Base-by-base conservation (phyloP, 2,888 invertebrate species). In the Neocrepidodera transversa region DNA sequence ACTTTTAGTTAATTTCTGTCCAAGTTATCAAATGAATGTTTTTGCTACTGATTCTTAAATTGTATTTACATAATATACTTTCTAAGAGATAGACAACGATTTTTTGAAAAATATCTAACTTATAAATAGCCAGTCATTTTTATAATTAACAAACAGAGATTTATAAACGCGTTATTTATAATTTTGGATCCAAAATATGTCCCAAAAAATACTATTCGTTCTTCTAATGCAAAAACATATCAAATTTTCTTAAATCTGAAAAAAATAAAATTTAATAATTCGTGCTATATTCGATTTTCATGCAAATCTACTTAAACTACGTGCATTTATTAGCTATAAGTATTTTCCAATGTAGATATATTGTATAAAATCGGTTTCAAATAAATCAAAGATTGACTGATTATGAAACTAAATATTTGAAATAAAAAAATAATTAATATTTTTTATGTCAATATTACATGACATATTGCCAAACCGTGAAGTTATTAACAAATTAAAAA, bases 71-170 rank as follows among this genome's bases (percentile, higher is more conserved):
- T 65, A n/a, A n/a, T n/a, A 64, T 66, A 69, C 55, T 55, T 63
- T 66, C 67, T 67, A 69, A 65, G 67, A 70, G 68, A 64, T 70
- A 70, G 68, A 69, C 69, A 69, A 68, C 67, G n/a, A 67, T 64
- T 64, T 62, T 58, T 58, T 64, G 63, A 66, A 68, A 67, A 61
- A 60, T 65, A 66, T 53, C 66, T 68, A 66, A 58, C 58, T 62
- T 67, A 66, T 62, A 57, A 61, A 62, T 62, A 68, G 63, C 68
- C 70, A 70, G 70, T 70, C 70, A 62, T 65, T 65, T 45, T 63
- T 60, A 50, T 57, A 58, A 42, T 54, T 28, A 38, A 28, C 20
- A 60, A 65, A 65, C 63, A 60, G 51, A 53, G 26, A 45, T 26
- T 28, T n/a, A 7, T 45, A 26, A 16, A 11, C 26, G n/a, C 11